Conservation (phyloP, 1,140 invertebrate genomes). For the Tetraneura akinire region DNA sequence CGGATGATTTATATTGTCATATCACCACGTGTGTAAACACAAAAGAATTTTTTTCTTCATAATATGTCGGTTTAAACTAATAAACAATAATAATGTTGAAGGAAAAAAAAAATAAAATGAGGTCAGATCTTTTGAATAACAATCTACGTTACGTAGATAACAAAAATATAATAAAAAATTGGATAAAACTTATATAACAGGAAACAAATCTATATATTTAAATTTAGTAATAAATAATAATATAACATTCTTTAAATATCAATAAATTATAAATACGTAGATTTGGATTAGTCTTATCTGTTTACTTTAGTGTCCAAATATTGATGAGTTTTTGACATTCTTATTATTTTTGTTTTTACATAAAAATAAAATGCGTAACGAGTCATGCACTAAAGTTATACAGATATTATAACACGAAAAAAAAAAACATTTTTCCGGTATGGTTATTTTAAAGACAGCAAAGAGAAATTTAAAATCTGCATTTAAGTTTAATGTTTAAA, state of each 20-base stretch:
- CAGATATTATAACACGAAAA: too few species aligned
- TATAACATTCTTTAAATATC: too few species aligned
- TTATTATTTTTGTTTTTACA: too few species aligned
- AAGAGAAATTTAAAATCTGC: conserved; percentile 16
- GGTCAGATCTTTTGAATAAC: conserved; percentile 3
- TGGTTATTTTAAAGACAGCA: neutral
- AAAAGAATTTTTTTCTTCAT: conserved; percentile 41
- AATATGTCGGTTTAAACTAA: neutral
- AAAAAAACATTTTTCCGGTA: neutral
- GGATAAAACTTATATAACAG: neutral
- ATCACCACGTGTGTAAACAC: conserved; percentile 41
- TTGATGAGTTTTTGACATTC: neutral
- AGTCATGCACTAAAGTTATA: too few species aligned
- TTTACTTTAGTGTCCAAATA: neutral
- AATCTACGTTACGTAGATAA: neutral
- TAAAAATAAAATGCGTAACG: too few species aligned
- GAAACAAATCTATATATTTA: too few species aligned
- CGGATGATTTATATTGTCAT: conserved; percentile 46
- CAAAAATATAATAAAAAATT: neutral
- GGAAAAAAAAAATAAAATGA: conserved; percentile 39
- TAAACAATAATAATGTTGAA: neutral
- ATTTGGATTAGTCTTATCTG: neutral
- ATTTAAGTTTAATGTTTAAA: neutral
- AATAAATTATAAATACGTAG: neutral
- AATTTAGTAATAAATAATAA: too few species aligned